Conservation (phyloP, 2,113 vertebrate species). For the Pogona vitticeps region DNA sequence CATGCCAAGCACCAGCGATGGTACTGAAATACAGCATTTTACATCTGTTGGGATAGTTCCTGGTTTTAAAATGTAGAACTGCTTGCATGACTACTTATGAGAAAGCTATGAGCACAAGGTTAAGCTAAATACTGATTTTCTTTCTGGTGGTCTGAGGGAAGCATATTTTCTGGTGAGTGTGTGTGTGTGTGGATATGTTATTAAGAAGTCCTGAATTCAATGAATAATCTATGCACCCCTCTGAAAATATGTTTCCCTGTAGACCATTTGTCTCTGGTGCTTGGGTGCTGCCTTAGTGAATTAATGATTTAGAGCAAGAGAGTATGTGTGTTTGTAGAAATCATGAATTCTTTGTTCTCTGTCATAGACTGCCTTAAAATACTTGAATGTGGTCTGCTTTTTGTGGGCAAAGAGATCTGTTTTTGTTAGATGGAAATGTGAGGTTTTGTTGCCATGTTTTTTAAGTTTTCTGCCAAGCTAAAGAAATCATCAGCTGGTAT, state of each 20-base stretch:
- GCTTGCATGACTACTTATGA: neutral
- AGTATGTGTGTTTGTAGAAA: too few relatives aligned
- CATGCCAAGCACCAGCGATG: neutral
- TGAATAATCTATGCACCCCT: too few relatives aligned
- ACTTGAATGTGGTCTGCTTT: neutral
- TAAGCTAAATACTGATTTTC: slow-evolving; percentile 7
- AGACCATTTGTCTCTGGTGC: too few relatives aligned
- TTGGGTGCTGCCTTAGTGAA: too few relatives aligned
- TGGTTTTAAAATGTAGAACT: neutral
- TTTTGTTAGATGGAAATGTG: neutral
- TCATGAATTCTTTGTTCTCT: slow-evolving; percentile 9
- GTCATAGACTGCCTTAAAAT: neutral
- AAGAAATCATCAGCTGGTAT: neutral
- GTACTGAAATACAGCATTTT: neutral
- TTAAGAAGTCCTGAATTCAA: too few relatives aligned
- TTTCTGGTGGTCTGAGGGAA: neutral
- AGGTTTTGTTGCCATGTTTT: neutral
- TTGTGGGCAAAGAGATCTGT: slow-evolving; percentile 37
- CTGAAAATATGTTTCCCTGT: too few relatives aligned
- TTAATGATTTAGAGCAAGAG: too few relatives aligned
- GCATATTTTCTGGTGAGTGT: neutral
- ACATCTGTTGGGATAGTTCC: neutral
- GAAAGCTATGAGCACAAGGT: neutral
- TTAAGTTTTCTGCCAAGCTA: slow-evolving; percentile 23
- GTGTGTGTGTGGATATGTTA: too few relatives aligned